Percentiles rank a stretch among this genome's conserved stretches.
phyloP scores from a whole-genome alignment of 2,888 invertebrate species.

The Andrena flavipes region DNA sequence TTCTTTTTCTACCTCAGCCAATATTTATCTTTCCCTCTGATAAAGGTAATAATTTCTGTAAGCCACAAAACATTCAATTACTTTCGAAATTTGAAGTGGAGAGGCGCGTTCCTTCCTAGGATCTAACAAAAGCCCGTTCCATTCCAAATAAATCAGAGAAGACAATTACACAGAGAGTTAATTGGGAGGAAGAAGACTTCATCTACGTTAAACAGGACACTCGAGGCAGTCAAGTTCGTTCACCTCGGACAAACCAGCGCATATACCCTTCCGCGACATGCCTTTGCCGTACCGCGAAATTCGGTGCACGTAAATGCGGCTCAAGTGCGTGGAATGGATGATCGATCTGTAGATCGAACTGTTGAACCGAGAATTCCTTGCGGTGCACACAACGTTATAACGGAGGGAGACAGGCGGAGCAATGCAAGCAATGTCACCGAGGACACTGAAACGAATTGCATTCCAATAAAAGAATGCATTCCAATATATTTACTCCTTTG shows the following conservation, averaged over 20 bases:
- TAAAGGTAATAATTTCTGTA: too few species aligned
- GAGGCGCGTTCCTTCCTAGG: too few species aligned
- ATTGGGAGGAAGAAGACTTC: not conserved
- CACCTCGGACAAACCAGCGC: slow-evolving; percentile 65
- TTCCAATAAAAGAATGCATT: slow-evolving; percentile 32
- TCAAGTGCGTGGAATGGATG: slow-evolving; percentile 52
- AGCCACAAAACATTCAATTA: too few species aligned
- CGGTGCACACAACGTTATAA: slow-evolving; percentile 35
- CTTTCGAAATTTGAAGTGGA: too few species aligned
- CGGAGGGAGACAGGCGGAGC: slow-evolving; percentile 19
- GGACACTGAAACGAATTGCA: slow-evolving; percentile 36
- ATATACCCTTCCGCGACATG: slow-evolving; percentile 51
- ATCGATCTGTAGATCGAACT: slow-evolving; percentile 54
- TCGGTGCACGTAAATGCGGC: slow-evolving; percentile 58
- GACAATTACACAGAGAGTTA: not conserved
- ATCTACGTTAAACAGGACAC: not conserved
- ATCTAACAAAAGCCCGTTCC: too few species aligned
- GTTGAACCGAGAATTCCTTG: slow-evolving; percentile 54
- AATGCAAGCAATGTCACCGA: slow-evolving; percentile 38
- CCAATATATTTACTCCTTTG: slow-evolving; percentile 22
- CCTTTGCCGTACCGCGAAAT: slow-evolving; percentile 51
- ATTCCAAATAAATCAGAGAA: too few species aligned
- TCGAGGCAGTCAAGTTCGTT: slow-evolving; percentile 62
- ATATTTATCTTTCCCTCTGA: too few species aligned
- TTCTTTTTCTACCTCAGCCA: too few species aligned